These are phyloP conservation scores for Brachyhypopomus occidentalis DNA, from an alignment of 2,113 vertebrate genomes.

Conservation along the genomic window DNA sequence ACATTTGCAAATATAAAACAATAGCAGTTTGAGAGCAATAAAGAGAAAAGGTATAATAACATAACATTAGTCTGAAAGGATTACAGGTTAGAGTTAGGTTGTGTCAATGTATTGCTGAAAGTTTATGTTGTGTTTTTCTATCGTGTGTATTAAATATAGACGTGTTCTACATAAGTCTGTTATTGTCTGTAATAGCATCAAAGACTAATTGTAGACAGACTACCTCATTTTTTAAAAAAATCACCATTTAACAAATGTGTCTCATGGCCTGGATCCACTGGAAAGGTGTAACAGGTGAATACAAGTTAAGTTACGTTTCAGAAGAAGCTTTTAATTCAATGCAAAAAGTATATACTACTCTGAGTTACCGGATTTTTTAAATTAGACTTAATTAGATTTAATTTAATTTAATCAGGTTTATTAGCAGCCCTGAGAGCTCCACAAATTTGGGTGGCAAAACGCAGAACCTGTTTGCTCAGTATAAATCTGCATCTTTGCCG, in stretches of 20 bases:
- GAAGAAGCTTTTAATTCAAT: background rate
- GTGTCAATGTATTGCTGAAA: constrained; percentile 9
- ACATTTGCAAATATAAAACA: too few relatives aligned
- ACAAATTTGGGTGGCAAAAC: background rate
- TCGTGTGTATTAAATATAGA: background rate
- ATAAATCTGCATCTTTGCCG: background rate
- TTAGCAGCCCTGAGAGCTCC: background rate
- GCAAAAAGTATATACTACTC: background rate
- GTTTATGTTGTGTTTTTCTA: background rate
- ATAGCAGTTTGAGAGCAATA: background rate
- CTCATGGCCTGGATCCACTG: constrained; percentile 28
- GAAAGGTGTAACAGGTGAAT: background rate
- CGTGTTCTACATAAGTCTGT: background rate
- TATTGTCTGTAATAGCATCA: background rate
- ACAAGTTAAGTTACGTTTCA: background rate
- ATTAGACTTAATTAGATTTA: too few relatives aligned
- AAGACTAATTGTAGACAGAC: constrained; percentile 21
- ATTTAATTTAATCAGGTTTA: background rate
- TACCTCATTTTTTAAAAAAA: constrained; percentile 27
- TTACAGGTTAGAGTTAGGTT: background rate
- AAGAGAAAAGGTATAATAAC: background rate
- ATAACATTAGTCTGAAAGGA: background rate
- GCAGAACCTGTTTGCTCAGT: background rate
- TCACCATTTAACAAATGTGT: constrained; percentile 29
- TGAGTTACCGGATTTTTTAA: background rate